Base-by-base conservation (phyloP, 2,888 invertebrate genomes). In the Rapana venosa region DNA sequence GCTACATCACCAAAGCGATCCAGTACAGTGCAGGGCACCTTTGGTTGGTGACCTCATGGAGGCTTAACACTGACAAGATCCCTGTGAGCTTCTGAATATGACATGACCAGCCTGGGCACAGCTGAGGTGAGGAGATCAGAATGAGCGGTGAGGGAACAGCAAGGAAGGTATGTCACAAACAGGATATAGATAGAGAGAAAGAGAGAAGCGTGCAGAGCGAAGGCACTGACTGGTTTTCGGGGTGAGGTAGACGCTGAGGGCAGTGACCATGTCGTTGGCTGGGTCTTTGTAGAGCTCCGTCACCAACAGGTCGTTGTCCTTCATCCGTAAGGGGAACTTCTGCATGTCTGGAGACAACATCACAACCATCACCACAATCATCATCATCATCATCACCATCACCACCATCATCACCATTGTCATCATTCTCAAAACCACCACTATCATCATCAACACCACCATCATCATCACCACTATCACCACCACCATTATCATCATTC, bases 261-360 rank as follows among this genome's bases (percentile, higher is more conserved):
- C 99, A 47, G 99, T 99, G 90, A 99, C 99, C 8, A 98, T 98
- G 96, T 99, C 99, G 94, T 98, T 98, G 92, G 98, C 98, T 1
- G 99, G 98, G 96, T 99, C 99, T 91, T 95, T 95, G 96, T 99
- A 99, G 58, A 99, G 96, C 96, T 99, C 99, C 2, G 99, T 99
- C 22, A 99, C 99, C 56, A 99, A 97, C 20, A 99, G 97, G 97
- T 99, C 99, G 96, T 99, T 99, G 96, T 99, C 99, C 96, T 99
- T 99, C 99, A 99, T 99, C 84, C 99, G 97, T 15, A 99, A 96
- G 0, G 99, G 99, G 96, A 99, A 99, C 96, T 99, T 99, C 96
- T 99, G 99, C 99, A 99, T 99, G 96, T 99, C 99, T 98, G 91
- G 30, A 90, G 70, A 90, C 74, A n/a, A 8, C 58, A 87, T 74